A percentile compares a stretch with the other conserved stretches of the same genome.
Evolutionary conservation across 2,113 vertebrate genomes (phyloP).

Genomic region (Stercorarius parasiticus): DNA sequence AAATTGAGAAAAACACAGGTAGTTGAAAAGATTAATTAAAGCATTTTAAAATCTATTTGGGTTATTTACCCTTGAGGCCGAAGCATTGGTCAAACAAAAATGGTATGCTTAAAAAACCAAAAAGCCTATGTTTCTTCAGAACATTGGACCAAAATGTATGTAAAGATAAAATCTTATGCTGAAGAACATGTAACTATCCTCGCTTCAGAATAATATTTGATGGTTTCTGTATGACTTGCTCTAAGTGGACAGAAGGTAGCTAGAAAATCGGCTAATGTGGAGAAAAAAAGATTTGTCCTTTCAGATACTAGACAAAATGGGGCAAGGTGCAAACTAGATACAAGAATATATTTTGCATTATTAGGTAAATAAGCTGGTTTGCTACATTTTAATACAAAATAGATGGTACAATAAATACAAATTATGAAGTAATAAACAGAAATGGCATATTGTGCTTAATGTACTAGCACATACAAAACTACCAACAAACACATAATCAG

Average conservation of each 20-base stretch:
- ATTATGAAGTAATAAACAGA: conserved; percentile 19
- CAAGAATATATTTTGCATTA: not conserved
- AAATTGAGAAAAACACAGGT: not conserved
- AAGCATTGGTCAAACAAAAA: not conserved
- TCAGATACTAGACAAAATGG: not conserved
- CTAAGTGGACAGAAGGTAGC: not conserved
- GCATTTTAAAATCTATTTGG: not conserved
- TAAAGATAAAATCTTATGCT: not conserved
- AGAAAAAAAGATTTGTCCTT: not conserved
- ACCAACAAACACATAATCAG: not conserved
- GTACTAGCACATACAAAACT: not conserved
- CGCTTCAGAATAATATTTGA: not conserved
- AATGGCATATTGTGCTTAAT: not conserved
- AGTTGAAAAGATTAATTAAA: conserved; percentile 23
- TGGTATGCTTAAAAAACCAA: not conserved
- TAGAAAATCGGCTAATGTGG: not conserved
- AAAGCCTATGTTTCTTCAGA: not conserved
- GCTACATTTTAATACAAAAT: not conserved
- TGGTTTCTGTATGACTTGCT: not conserved
- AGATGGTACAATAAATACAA: not conserved
- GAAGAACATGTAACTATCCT: not conserved
- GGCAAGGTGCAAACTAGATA: not conserved
- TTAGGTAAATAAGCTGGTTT: not conserved
- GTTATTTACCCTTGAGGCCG: not conserved
- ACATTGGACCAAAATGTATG: not conserved